These are phyloP conservation scores for Orientallactaga sibirica DNA, from an alignment of 2,797 vertebrate species.

Conservation along the genomic window DNA sequence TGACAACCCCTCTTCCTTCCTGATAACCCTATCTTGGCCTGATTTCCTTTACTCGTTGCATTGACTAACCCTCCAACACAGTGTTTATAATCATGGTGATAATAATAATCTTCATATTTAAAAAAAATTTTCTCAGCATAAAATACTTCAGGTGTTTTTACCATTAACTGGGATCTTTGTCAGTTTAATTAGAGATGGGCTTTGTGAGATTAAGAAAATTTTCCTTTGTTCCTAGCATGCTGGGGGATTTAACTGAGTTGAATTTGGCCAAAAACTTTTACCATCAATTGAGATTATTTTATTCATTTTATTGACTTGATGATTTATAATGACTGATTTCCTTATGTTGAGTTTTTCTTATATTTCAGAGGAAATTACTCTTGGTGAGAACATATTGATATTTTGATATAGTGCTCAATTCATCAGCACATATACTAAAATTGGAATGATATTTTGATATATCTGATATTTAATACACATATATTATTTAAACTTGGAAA, in stretches of 20 bases:
- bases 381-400: background rate
- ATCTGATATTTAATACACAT: background rate
- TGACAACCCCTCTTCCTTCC: background rate
- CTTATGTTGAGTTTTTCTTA: slow-evolving; percentile 4
- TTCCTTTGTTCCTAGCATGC: slow-evolving; percentile 3
- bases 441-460: slow-evolving; percentile 9
- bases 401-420: slow-evolving; percentile 10
- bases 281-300: slow-evolving; percentile 27
- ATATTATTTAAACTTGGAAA: background rate
- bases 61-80: background rate
- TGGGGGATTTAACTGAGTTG: background rate
- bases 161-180: slow-evolving; percentile 23
- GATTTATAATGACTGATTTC: slow-evolving; percentile 44
- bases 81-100: background rate
- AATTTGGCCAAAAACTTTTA: slow-evolving; percentile 44
- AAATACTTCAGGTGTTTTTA: slow-evolving; percentile 30
- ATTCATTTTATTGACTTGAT: slow-evolving; percentile 39
- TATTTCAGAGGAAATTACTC: background rate
- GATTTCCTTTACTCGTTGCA: slow-evolving; percentile 15
- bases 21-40: background rate
- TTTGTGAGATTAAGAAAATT: slow-evolving; percentile 39
- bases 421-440: no score
- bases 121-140: background rate
- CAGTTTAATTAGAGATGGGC: background rate
- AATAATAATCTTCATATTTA: slow-evolving; percentile 25